A percentile compares a stretch with the other conserved stretches of the same genome.
Conservation (phyloP, 2,888 invertebrate genomes). For the Phengaris arion region DNA sequence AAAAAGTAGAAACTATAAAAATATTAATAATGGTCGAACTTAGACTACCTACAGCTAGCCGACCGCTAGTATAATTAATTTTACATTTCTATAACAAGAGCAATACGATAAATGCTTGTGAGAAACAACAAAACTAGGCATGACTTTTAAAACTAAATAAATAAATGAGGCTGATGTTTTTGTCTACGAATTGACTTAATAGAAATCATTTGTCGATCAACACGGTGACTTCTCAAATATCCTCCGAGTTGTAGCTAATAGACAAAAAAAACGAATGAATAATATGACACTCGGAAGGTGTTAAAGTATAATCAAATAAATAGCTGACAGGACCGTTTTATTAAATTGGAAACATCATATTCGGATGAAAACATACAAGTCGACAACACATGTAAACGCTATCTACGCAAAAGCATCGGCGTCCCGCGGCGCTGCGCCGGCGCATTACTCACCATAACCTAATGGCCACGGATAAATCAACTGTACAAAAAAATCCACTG, state of each 20-base stretch:
- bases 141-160: not conserved
- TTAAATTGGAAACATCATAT: conserved; percentile 46
- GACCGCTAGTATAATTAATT: too few relatives aligned
- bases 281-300: conserved; percentile 6
- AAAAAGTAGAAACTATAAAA: too few relatives aligned
- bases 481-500: conserved; percentile 57
- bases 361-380: conserved; percentile 78
- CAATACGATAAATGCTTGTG: too few relatives aligned
- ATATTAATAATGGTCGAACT: too few relatives aligned
- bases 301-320: conserved; percentile 23
- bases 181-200: not conserved
- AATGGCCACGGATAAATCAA: conserved; percentile 77
- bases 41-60: too few relatives aligned
- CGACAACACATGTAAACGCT: conserved; percentile 77
- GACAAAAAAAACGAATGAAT: not conserved
- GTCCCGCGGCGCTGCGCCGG: conserved; percentile 65
- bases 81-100: too few relatives aligned
- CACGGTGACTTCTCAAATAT: not conserved
- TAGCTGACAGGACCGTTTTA: conserved; percentile 24
- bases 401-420: conserved; percentile 71
- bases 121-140: too few relatives aligned
- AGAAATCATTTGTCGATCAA: not conserved
- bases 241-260: not conserved
- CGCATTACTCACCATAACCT: conserved; percentile 75
- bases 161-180: not conserved